phyloP scores from a whole-genome alignment of 2,113 vertebrate genomes.

The Mormyrus iriodes region DNA sequence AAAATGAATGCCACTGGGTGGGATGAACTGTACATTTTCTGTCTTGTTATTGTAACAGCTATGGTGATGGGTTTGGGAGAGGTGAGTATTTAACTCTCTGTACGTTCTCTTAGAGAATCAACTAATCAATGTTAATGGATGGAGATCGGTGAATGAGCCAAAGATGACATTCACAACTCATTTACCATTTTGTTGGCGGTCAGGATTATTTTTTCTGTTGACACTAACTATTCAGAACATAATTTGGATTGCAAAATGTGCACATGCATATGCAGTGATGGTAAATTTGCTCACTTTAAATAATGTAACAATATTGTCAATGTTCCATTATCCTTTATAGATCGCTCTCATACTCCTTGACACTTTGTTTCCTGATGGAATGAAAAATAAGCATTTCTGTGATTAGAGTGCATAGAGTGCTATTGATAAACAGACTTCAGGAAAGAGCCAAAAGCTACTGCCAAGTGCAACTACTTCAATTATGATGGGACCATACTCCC shows the following conservation, averaged over 20 bases:
- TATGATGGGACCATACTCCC: background rate
- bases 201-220: background rate
- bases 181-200: background rate
- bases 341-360: background rate
- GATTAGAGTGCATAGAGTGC: slow-evolving; percentile 5
- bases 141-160: background rate
- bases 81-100: background rate
- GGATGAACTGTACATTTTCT: background rate
- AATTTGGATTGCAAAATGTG: background rate
- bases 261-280: background rate
- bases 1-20: background rate
- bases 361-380: background rate
- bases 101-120: background rate
- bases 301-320: background rate
- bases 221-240: background rate
- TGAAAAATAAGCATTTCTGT: background rate
- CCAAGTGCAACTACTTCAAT: background rate
- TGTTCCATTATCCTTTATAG: background rate
- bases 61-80: background rate
- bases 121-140: background rate
- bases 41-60: background rate
- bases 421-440: background rate
- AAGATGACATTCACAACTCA: background rate
- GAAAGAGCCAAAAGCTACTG: background rate
- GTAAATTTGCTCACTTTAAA: background rate